These are phyloP conservation scores for Poeciliopsis occidentalis DNA, from an alignment of 2,113 vertebrate genomes.

Conservation along the genomic window DNA sequence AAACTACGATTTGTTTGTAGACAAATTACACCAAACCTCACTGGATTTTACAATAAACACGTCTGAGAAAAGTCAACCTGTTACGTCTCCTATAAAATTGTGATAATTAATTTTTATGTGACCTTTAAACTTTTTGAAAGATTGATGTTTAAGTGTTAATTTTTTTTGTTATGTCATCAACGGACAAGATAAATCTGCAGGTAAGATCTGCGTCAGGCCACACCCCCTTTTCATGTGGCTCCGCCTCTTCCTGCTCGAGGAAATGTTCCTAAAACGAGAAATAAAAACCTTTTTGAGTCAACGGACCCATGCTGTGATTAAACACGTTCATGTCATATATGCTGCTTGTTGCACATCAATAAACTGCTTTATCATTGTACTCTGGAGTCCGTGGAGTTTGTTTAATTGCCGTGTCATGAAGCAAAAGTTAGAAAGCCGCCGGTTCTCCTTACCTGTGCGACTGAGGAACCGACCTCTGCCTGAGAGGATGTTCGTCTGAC, in stretches of 20 bases:
- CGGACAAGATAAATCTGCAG: background rate
- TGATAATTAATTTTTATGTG: background rate
- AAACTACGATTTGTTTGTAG: background rate
- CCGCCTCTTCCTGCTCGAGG: constrained; percentile 68
- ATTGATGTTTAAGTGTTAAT: background rate
- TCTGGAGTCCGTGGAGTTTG: background rate
- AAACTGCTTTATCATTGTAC: constrained; percentile 48
- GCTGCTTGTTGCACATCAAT: constrained; percentile 42
- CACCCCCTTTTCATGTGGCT: constrained; percentile 61
- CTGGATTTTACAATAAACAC: background rate
- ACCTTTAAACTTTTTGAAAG: constrained; percentile 1
- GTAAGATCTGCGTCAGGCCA: constrained; percentile 35
- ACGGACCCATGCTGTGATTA: background rate
- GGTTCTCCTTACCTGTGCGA: constrained; percentile 69
- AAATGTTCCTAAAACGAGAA: constrained; percentile 43
- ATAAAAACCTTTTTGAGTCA: background rate
- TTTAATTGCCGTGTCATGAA: background rate
- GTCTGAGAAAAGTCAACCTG: background rate
- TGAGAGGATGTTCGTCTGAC: constrained; percentile 65
- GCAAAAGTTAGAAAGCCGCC: background rate
- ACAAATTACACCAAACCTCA: constrained; percentile 8
- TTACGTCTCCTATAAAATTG: background rate
- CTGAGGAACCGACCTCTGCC: constrained; percentile 81
- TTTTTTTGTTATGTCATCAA: constrained; percentile 5
- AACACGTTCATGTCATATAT: constrained; percentile 2